Percentiles rank a stretch among this genome's conserved stretches.
Evolutionary conservation across 2,113 vertebrate species (phyloP).

Genomic region (Rhombomys opimus): DNA sequence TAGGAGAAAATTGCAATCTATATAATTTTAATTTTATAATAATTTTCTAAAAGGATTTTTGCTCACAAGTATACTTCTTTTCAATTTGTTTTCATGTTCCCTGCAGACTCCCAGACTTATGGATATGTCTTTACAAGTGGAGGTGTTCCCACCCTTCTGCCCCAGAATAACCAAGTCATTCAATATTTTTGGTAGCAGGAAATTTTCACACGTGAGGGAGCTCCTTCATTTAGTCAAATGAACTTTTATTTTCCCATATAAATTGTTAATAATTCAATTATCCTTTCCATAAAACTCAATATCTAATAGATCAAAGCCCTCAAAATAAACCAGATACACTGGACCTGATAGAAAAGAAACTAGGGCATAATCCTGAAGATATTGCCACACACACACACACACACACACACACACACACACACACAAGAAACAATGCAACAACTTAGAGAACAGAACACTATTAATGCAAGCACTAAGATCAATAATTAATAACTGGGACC

Average conservation of each 20-base stretch:
- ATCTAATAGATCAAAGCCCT: background rate
- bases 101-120: background rate
- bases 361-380: background rate
- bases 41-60: background rate
- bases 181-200: background rate
- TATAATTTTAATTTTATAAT: background rate
- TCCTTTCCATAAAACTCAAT: background rate
- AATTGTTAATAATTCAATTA: background rate
- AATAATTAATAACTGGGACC: background rate
- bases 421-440: too few relatives aligned
- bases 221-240: background rate
- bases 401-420: too few relatives aligned
- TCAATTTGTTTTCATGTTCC: background rate
- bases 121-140: background rate
- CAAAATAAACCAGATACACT: background rate
- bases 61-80: background rate
- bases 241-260: background rate
- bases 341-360: background rate
- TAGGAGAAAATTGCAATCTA: background rate
- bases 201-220: accelerated
- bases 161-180: too few relatives aligned
- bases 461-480: background rate
- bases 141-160: accelerated
- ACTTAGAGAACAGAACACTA: background rate
- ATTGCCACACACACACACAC: background rate